phyloP scores from a whole-genome alignment of 2,113 vertebrate genomes.

The Xiphias gladius region DNA sequence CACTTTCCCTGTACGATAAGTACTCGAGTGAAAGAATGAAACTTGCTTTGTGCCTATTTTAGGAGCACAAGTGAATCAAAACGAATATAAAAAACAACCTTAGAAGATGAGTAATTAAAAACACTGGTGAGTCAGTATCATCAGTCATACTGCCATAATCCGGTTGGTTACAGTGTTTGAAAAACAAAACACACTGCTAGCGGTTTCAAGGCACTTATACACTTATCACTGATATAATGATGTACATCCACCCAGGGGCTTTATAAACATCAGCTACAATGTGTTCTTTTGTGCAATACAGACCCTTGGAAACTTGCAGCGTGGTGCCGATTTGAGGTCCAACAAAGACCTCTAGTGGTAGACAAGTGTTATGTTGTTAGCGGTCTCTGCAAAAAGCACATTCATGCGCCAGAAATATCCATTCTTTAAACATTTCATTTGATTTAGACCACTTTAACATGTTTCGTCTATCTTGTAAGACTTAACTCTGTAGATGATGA shows the following conservation, averaged over 20 bases:
- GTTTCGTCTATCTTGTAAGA: not conserved
- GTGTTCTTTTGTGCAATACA: not conserved
- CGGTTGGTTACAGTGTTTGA: not conserved
- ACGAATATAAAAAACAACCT: not conserved
- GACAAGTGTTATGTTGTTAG: not conserved
- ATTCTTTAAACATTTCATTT: no score
- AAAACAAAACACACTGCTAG: not conserved
- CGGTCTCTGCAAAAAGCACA: not conserved
- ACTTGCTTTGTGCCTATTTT: not conserved
- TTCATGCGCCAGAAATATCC: no score
- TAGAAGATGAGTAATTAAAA: not conserved
- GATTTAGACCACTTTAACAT: not conserved
- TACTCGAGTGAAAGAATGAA: not conserved
- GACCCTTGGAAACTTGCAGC: not conserved
- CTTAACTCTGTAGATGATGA: not conserved
- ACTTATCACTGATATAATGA: slow-evolving; percentile 2
- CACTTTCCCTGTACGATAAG: not conserved
- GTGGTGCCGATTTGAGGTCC: slow-evolving; percentile 24
- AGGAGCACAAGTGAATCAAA: not conserved
- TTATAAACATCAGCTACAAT: not conserved
- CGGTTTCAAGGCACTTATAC: not conserved
- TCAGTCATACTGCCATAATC: not conserved
- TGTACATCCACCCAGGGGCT: slow-evolving; percentile 4
- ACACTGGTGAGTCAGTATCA: not conserved
- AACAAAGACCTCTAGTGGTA: slow-evolving; percentile 70